phyloP scores from a whole-genome alignment of 1,140 invertebrate genomes.

The Melanaphis sacchari region DNA sequence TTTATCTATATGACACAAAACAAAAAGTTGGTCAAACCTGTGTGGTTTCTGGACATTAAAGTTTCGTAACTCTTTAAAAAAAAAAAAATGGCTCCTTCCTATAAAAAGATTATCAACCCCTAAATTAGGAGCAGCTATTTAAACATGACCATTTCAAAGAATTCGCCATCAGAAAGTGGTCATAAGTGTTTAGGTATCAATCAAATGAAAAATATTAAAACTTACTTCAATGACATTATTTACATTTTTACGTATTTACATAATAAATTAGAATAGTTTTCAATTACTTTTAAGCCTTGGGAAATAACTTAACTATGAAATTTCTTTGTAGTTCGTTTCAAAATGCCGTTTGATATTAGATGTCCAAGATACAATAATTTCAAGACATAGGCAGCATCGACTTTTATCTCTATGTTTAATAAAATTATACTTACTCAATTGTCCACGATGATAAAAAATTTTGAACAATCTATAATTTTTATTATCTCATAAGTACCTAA shows the following conservation, averaged over 20 bases:
- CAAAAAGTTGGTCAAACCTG: no score
- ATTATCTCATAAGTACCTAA: no score
- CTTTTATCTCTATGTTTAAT: slow-evolving; percentile 29
- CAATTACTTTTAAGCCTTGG: slow-evolving; percentile 5
- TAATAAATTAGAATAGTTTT: slow-evolving; percentile 27
- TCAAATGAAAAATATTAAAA: slow-evolving; percentile 13
- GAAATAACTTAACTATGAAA: slow-evolving; percentile 26
- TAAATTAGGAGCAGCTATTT: slow-evolving; percentile 24
- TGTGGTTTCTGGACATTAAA: no score
- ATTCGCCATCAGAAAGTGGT: slow-evolving; percentile 2
- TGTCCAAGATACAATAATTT: neutral
- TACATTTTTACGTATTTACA: slow-evolving; percentile 1
- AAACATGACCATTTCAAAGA: slow-evolving; percentile 12
- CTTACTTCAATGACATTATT: slow-evolving; percentile 21
- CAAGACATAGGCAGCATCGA: neutral
- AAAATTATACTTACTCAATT: slow-evolving; percentile 10
- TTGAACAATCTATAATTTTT: slow-evolving; percentile 10
- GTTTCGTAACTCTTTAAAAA: no score
- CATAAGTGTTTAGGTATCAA: neutral
- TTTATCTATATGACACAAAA: no score
- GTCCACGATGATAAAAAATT: slow-evolving; percentile 20
- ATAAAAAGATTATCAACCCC: no score
- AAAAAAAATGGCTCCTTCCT: no score
- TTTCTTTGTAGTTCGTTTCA: neutral
- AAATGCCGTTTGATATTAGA: no score